Evolutionary conservation across 1,140 invertebrate species (phyloP), one percentile per base, ranked within the genome.

Genomic region (Drosophila baimaii): DNA sequence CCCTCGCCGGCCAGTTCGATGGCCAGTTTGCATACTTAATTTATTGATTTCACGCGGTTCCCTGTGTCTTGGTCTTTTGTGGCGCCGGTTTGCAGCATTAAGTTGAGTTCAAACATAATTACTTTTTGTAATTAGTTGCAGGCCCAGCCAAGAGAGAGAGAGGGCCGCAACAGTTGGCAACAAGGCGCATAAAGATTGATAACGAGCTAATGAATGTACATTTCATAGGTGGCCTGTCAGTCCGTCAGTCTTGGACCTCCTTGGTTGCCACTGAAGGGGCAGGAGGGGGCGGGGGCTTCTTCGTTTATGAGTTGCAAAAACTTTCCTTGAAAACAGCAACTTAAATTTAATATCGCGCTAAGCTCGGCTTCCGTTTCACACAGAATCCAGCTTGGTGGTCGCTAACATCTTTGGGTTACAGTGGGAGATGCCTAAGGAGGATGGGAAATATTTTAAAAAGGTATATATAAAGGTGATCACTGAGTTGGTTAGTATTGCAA

Each of bases 131-230:
- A 88, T 89, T 89, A 88, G 83, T 89, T 80, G 73, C 77, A 72
- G 69, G 49, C 78, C 68, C 85, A 70, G n/a, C n/a, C n/a, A 68
- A 55, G 66, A 58, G 41, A 61, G 59, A 63, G 62, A 70, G 55
- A 27, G 23, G 46, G 25, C 27, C 29, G 64, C 61, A 69, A 81
- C 66, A 65, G 68, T 35, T 64, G 33, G 19, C 75, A 49, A 66
- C 46, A 44, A 63, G 64, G 59, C 64, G 83, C 82, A 89, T 89
- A 84, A 89, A 89, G 77, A 89, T 90, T 89, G 80, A 89, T 89
- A 90, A 84, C 81, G 85, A 90, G 77, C 85, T 89, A 89, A 90
- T 89, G 84, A 89, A 89, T 89, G 84, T 89, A 89, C 89, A 89
- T 84, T 89, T 89, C 75, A 81, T 84, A 81, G 65, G 57, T 63